These are phyloP conservation scores for Conger conger DNA, from an alignment of 2,113 vertebrate species.

Conservation along the genomic window DNA sequence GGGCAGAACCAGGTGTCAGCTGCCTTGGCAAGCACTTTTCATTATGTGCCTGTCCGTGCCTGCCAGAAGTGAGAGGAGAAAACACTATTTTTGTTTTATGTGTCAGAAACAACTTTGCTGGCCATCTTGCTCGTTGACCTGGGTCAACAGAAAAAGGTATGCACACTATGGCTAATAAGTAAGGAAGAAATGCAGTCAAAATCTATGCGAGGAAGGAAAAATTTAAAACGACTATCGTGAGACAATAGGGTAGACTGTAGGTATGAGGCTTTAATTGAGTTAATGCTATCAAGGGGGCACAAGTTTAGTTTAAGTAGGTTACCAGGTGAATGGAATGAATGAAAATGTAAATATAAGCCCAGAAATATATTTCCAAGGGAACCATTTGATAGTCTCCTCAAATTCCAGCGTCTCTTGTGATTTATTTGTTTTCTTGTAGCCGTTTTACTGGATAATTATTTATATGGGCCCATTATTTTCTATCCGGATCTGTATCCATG, in stretches of 20 bases:
- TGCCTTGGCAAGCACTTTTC: neutral
- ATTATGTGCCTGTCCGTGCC: neutral
- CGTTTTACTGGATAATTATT: constrained; percentile 66
- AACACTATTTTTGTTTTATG: neutral
- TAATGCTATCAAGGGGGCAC: neutral
- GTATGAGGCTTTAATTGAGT: neutral
- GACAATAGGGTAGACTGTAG: neutral
- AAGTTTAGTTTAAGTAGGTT: neutral
- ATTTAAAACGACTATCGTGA: neutral
- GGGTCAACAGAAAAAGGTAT: neutral
- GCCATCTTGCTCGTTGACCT: neutral
- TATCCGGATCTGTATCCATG: constrained; percentile 51
- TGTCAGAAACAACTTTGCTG: neutral
- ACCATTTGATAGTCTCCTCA: constrained; percentile 44
- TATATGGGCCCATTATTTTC: constrained; percentile 52
- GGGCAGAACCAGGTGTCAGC: neutral
- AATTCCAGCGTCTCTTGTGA: constrained; percentile 43
- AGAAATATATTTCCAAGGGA: constrained; percentile 30
- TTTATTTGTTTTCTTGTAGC: constrained; percentile 69
- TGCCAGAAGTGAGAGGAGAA: neutral
- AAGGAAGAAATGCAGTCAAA: neutral
- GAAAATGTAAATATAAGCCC: neutral
- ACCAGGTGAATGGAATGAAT: neutral
- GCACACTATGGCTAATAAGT: neutral
- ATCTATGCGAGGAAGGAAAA: neutral